A percentile compares a stretch with the other conserved stretches of the same genome.
These are phyloP conservation scores for Papilio polyxenes DNA, from an alignment of 1,140 invertebrate species.

Conservation along the genomic window DNA sequence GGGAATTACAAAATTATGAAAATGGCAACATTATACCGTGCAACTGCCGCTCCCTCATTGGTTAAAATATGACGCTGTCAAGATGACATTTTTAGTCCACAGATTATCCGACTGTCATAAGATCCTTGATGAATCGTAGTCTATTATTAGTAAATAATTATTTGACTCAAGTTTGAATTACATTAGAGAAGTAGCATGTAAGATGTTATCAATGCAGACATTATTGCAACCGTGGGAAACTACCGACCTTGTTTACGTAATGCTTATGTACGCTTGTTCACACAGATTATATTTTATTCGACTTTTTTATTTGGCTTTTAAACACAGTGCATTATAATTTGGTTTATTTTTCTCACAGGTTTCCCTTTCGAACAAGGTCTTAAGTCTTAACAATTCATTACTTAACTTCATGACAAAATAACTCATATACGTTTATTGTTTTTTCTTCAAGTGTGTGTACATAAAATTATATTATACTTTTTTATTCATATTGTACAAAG, in stretches of 20 bases:
- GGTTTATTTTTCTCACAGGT: conserved; percentile 4
- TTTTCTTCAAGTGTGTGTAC: neutral
- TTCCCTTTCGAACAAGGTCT: conserved; percentile 21
- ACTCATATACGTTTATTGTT: neutral
- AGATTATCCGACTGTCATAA: no score
- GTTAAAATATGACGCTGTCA: no score
- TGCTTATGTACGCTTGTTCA: conserved; percentile 5
- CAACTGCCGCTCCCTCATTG: no score
- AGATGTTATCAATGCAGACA: conserved; percentile 1
- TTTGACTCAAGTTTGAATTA: neutral
- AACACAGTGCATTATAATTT: conserved; percentile 15
- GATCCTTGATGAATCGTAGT: no score
- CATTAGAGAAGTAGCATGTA: neutral
- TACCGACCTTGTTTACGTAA: conserved; percentile 20
- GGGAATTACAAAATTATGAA: no score
- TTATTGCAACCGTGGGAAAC: conserved; percentile 10
- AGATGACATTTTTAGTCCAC: no score
- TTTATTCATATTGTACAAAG: neutral
- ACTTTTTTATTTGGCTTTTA: conserved; percentile 18
- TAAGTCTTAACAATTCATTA: conserved; percentile 9
- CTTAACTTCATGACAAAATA: neutral
- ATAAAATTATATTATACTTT: neutral
- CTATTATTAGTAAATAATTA: neutral
- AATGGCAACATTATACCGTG: no score
- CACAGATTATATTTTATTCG: conserved; percentile 7